Base-by-base conservation (phyloP, 2,888 invertebrate genomes). In the Campaea margaritaria region DNA sequence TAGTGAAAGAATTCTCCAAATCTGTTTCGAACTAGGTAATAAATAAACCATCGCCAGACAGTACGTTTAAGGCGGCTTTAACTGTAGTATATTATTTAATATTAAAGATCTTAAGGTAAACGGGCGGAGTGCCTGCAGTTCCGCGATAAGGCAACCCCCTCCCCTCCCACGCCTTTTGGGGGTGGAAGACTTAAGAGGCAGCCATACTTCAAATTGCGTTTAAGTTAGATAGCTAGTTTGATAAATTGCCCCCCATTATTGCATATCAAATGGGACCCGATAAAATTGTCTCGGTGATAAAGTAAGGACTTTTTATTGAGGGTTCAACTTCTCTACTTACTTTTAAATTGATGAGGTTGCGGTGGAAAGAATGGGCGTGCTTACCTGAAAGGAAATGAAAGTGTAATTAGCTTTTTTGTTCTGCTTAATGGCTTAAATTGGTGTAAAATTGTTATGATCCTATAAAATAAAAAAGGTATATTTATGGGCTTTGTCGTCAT, bases 101-200 rank as follows among this genome's bases (percentile, higher is more conserved):
- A 92, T 91, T 91, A 91, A 90, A 91, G 89, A 91, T 91, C 89
- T 90, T 89, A 91, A 92, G 92, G 91, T 92, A 89, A 89, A 83
- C 87, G 89, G 82, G 87, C 72, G 84, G 80, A 84, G 87, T 81
- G 93, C 87, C 93, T 93, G 93, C 93, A 91, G 83, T 89, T 87
- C 82, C 81, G 91, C 89, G 93, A 93, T 93, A 93, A 93, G 90
- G 77, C 83, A 73, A 67, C 83, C 79, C 82, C 72, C 73, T 75
- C 78, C 76, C 76, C 76, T 70, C 72, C 59, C 45, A 36, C 46
- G 46, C 60, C 83, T 89, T 88, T 82, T 76, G 82, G 87, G 85
- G 88, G 85, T 79, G 80, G 80, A 72, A 81, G 82, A 80, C 89
- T 91, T 91, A 87, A 90, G 89, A 88, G 84, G 78, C 82, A 80